A percentile compares a stretch with the other conserved stretches of the same genome.
Evolutionary conservation across 2,113 vertebrate species (phyloP).

Genomic region (Malaclemys terrapin): DNA sequence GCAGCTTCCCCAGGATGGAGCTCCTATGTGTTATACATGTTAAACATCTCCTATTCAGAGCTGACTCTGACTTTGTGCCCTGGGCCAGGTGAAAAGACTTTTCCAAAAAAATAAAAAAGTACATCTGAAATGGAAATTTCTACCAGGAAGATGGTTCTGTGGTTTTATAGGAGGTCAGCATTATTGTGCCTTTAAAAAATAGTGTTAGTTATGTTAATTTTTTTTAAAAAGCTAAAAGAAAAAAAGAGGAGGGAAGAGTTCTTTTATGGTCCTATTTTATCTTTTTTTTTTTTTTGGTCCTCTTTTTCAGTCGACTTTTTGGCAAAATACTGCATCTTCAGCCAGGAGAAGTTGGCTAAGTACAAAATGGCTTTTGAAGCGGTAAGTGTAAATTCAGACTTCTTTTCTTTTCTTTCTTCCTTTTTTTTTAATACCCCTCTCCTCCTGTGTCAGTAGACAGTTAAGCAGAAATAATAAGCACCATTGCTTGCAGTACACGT

Average conservation of each 20-base stretch:
- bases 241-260: conserved; percentile 33
- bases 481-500: conserved; percentile 78
- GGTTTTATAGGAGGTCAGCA: not conserved
- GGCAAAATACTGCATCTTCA: conserved; percentile 94
- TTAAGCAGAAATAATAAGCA: conserved; percentile 82
- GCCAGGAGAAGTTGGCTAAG: conserved; percentile 88
- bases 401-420: conserved; percentile 80
- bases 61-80: conserved; percentile 70
- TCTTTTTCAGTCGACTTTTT: conserved; percentile 91
- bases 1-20: conserved; percentile 41
- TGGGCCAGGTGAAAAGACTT: conserved; percentile 79
- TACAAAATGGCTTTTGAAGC: conserved; percentile 96
- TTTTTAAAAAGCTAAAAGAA: conserved; percentile 57
- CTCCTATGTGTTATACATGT: conserved; percentile 58
- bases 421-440: conserved; percentile 70
- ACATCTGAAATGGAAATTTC: conserved; percentile 42
- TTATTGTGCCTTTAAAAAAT: not conserved
- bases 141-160: conserved; percentile 33
- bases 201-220: conserved; percentile 48
- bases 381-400: conserved; percentile 88
- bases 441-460: conserved; percentile 81
- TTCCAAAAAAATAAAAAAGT: conserved; percentile 45
- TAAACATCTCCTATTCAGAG: conserved; percentile 75
- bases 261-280: conserved; percentile 73
- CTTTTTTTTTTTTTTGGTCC: conserved; percentile 65